Base-by-base conservation (phyloP, 2,888 invertebrate species). In the Uropetala carovei region DNA sequence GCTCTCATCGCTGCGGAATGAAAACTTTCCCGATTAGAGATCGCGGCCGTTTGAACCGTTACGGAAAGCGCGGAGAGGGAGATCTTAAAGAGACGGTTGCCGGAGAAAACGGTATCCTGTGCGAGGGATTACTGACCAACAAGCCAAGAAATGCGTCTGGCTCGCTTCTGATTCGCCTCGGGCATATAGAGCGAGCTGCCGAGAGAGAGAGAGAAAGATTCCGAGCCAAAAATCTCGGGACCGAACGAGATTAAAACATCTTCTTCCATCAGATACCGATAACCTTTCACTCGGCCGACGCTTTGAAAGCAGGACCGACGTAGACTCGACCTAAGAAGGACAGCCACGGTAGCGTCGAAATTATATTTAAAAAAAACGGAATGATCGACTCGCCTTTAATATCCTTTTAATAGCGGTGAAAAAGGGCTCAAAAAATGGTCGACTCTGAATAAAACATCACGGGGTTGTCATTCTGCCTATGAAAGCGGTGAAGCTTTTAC, bases 81-180 rank as follows among this genome's bases (percentile, higher is more conserved):
- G 43, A 43, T 43, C 43, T 43, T n/a, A 68, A n/a, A 64, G 64
- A 64, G 64, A 68, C 22, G 68, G 68, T n/a, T 22, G 68, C 0
- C 68, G 68, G n/a, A 68, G 75, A 75, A 75, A 75, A 75, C 75
- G 75, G 75, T 75, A 75, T 75, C 22, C 64, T n/a, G 14, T 14
- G 64, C 75, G 75, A 75, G 75, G 75, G 75, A 75, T 75, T 75
- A 75, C 75, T 75, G 75, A 75, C 75, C 75, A 75, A 75, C n/a
- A 68, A 68, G 68, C 68, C 68, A 68, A 68, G 75, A 75, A 75
- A 75, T 75, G 75, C 75, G 75, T 27, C 75, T 75, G 75, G 27
- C 75, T 11, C 22, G 75, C 22, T 75, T 75, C 14, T 27, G 75
- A 75, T 75, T 75, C 75, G 75, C 75, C 75, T 75, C 75, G 43